Conservation (phyloP, 2,113 vertebrate genomes). For the Lontra canadensis region DNA sequence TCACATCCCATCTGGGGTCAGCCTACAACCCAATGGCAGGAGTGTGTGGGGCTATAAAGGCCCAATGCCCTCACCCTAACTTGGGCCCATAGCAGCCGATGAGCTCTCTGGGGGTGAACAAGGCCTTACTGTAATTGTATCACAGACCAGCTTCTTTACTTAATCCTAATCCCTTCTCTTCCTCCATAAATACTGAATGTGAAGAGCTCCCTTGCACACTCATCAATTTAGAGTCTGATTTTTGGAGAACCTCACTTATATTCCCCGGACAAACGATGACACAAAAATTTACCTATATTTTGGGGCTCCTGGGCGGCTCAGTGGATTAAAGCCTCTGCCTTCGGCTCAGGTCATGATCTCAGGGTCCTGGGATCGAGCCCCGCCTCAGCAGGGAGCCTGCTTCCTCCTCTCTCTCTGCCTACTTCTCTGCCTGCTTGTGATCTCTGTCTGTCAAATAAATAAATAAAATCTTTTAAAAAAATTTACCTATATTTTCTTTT, state of each 20-base stretch:
- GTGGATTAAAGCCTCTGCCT: too few species aligned
- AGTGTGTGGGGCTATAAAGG: background rate
- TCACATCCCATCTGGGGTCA: background rate
- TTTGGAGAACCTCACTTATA: background rate
- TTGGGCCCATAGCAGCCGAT: background rate
- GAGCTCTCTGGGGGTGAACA: background rate
- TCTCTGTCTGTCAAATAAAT: too few species aligned
- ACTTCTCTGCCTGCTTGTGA: too few species aligned
- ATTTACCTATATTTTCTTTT: background rate
- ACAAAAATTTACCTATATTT: background rate
- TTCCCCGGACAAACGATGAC: background rate
- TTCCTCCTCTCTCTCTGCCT: too few species aligned
- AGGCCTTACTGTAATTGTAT: background rate
- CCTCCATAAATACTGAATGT: background rate
- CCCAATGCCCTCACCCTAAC: background rate
- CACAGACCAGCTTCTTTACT: background rate
- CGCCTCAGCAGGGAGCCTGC: too few species aligned
- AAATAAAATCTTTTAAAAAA: background rate
- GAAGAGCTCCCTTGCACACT: background rate
- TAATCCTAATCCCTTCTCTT: background rate
- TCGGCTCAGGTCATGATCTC: too few species aligned
- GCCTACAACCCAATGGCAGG: background rate
- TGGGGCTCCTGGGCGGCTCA: background rate
- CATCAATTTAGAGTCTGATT: background rate
- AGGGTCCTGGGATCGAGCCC: too few species aligned